Evolutionary conservation across 1,140 invertebrate genomes (phyloP).

Genomic region (Kradibia gibbosae): DNA sequence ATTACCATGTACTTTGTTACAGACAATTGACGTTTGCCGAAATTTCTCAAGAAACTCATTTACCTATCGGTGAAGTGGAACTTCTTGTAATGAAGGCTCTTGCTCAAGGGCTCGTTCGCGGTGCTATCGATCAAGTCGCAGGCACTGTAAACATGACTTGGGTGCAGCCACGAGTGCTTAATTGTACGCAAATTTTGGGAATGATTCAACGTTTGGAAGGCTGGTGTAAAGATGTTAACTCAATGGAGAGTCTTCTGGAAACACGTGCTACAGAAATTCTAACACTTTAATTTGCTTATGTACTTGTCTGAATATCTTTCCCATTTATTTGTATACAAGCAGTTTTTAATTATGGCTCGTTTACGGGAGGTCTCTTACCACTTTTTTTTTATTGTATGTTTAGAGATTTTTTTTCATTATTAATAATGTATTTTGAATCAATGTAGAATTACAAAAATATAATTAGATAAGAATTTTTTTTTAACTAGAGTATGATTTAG

Average conservation of each 20-base stretch:
- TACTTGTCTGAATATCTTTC: slow-evolving; percentile 37
- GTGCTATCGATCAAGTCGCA: slow-evolving; percentile 95
- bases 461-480: background rate
- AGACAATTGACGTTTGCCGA: slow-evolving; percentile 91
- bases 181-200: slow-evolving; percentile 80
- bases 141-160: slow-evolving; percentile 82
- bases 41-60: slow-evolving; percentile 88
- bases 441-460: background rate
- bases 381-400: background rate
- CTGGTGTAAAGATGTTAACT: slow-evolving; percentile 88
- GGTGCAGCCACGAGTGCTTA: slow-evolving; percentile 92
- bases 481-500: background rate
- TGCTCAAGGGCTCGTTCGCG: slow-evolving; percentile 93
- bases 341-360: slow-evolving; percentile 3
- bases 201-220: slow-evolving; percentile 86
- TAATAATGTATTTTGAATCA: slow-evolving; percentile 8
- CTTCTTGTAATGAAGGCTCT: slow-evolving; percentile 98
- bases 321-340: slow-evolving; percentile 36
- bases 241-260: slow-evolving; percentile 87
- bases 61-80: slow-evolving; percentile 91
- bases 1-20: slow-evolving; percentile 16
- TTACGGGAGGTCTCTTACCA: background rate
- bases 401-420: background rate
- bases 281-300: slow-evolving; percentile 74
- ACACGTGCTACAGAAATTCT: slow-evolving; percentile 88